Evolutionary conservation across 2,888 invertebrate genomes (phyloP), one percentile per base, ranked within the genome.

Genomic region (Apamea epomidion): DNA sequence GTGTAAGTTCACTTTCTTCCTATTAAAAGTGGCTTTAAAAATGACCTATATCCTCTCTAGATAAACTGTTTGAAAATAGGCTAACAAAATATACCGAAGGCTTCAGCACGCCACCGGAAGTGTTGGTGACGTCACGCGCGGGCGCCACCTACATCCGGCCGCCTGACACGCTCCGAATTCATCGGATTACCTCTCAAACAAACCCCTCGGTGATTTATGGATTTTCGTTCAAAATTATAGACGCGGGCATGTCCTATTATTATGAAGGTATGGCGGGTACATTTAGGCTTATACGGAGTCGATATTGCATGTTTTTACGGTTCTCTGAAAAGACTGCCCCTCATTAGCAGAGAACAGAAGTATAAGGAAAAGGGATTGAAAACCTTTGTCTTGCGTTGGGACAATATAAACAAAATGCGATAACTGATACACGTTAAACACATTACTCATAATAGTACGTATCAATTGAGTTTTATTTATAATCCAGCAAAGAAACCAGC

Each of bases 81-180:
- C 83, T 89, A 91, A 80, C 89, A 89, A 91, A 89, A 89, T 80
- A 89, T 85, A 87, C 82, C 64, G 85, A 84, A 90, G 89, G 89
- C 88, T 88, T 82, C 65, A 90, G 89, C 89, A 85, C 88, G 88
- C 84, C 82, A 88, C 88, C 92, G 94, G 94, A 93, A 88, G 92
- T 91, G 91, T 88, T 82, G 90, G 91, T 92, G 91, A 88, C 86
- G 90, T 88, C 89, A 91, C 90, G 90, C 91, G 90, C 91, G 90
- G 91, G 84, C 87, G 89, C 89, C 88, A 87, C 89, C 91, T 86
- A 90, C 91, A 91, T 93, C 93, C 94, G 93, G 91, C 85, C 86
- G 87, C 84, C 84, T 90, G 88, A 91, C 92, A 91, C 91, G 92
- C 80, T 87, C 80, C 77, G 83, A 88, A 85, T 89, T 89, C 87